Evolutionary conservation across 2,888 invertebrate genomes (phyloP).

Genomic region (Diplazon laetatorius): DNA sequence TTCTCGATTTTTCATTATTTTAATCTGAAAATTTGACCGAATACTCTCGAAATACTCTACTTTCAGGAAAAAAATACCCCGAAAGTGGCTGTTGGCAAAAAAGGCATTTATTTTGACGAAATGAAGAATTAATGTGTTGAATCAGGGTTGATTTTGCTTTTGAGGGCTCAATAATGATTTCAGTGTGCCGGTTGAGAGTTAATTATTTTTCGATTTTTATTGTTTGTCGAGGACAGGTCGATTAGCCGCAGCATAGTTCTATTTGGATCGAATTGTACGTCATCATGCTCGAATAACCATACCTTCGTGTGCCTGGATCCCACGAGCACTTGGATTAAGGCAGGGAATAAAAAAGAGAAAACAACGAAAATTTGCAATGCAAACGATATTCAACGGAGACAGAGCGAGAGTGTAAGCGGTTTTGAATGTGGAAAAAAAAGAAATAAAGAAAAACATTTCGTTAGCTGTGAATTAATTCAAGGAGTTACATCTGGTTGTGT

Average conservation of each 20-base stretch:
- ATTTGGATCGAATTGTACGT: slow-evolving; percentile 35
- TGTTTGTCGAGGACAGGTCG: slow-evolving; percentile 13
- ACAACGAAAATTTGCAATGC: slow-evolving; percentile 28
- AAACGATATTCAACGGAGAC: slow-evolving; percentile 54
- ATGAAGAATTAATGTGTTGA: no score
- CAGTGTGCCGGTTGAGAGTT: no score
- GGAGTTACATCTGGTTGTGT: background rate
- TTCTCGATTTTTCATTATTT: no score
- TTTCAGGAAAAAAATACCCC: no score
- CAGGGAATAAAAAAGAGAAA: slow-evolving; percentile 45
- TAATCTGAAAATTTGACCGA: no score
- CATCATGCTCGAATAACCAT: slow-evolving; percentile 66
- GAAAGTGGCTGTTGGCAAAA: no score
- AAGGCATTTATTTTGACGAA: no score
- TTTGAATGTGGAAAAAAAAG: slow-evolving; percentile 20
- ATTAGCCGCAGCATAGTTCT: slow-evolving; percentile 48
- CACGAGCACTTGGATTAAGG: slow-evolving; percentile 63
- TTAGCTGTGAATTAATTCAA: slow-evolving; percentile 35
- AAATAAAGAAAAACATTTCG: slow-evolving; percentile 19
- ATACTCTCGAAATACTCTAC: no score
- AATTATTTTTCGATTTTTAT: background rate
- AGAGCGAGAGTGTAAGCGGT: slow-evolving; percentile 42
- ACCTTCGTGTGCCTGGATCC: slow-evolving; percentile 70
- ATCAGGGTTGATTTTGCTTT: no score
- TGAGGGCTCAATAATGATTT: no score